Percentiles rank a stretch among this genome's conserved stretches.
These are phyloP conservation scores for Oryzias dopingdopingensis DNA, from an alignment of 2,797 vertebrate species.

Conservation along the genomic window DNA sequence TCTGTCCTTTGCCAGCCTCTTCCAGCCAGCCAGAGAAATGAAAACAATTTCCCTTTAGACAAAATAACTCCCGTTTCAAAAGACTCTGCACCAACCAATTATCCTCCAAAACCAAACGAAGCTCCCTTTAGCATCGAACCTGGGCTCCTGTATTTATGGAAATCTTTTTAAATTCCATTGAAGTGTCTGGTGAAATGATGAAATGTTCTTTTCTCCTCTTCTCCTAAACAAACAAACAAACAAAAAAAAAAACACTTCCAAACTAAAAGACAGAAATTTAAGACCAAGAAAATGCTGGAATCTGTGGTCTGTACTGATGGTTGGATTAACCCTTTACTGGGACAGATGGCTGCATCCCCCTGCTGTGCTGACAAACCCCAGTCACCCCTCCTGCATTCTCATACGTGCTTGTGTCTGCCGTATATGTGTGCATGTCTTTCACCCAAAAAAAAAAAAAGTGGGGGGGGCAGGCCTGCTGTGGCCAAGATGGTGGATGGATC, in stretches of 20 bases:
- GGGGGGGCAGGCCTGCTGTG: conserved; percentile 35
- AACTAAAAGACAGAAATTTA: conserved; percentile 47
- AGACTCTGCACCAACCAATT: conserved; percentile 35
- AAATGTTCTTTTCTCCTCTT: conserved; percentile 1
- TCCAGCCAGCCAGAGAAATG: conserved; percentile 35
- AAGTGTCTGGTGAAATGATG: neutral
- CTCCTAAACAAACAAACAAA: conserved; percentile 9
- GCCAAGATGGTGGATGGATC: conserved; percentile 63
- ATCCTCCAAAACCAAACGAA: conserved; percentile 23
- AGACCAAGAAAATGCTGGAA: conserved; percentile 77
- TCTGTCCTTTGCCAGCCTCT: conserved; percentile 36
- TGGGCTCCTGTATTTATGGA: neutral
- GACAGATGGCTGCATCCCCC: conserved; percentile 78
- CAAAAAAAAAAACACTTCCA: conserved; percentile 2
- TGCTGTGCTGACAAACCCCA: conserved; percentile 63
- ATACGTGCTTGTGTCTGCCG: conserved; percentile 13
- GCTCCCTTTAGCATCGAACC: conserved; percentile 31
- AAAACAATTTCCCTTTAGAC: conserved; percentile 32
- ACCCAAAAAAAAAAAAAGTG: conserved; percentile 20
- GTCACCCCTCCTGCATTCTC: conserved; percentile 50
- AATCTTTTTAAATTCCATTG: conserved; percentile 48
- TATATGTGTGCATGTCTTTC: conserved; percentile 17
- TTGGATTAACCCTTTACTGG: conserved; percentile 82
- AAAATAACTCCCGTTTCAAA: conserved; percentile 40
- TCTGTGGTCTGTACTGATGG: conserved; percentile 69